Percentiles rank a stretch among this genome's conserved stretches.
Evolutionary conservation across 2,797 vertebrate genomes (phyloP).

Genomic region (Eutrigla gurnardus): DNA sequence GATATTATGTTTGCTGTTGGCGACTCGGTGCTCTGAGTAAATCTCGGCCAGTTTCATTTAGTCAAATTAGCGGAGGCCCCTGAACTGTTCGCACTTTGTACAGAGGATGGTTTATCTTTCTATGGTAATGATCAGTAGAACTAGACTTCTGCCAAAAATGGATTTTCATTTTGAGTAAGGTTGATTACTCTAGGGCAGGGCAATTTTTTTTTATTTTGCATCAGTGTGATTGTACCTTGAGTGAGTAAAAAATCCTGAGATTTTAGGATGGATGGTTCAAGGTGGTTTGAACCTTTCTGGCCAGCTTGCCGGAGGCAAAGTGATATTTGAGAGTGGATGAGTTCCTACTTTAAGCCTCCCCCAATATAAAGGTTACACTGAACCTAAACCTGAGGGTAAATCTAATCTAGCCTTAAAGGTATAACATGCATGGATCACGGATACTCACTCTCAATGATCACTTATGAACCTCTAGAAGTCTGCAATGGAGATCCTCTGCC

Average conservation of each 20-base stretch:
- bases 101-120: neutral
- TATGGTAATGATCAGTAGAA: neutral
- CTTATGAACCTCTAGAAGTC: no score
- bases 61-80: no score
- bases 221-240: neutral
- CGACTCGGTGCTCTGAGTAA: no score
- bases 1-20: no score
- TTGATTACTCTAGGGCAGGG: neutral
- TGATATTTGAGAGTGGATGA: neutral
- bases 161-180: neutral
- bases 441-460: no score
- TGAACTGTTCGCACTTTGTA: no score
- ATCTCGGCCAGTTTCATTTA: no score
- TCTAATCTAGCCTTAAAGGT: neutral
- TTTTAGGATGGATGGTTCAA: slow-evolving; percentile 5
- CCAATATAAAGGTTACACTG: neutral
- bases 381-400: slow-evolving; percentile 5
- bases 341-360: neutral
- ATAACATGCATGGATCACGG: no score
- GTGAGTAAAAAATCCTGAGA: slow-evolving; percentile 4
- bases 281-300: slow-evolving; percentile 4
- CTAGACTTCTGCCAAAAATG: neutral
- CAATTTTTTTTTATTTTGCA: neutral
- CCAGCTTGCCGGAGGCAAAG: neutral
- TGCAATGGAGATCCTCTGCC: no score